These are phyloP conservation scores for Melieria picta DNA, from an alignment of 2,888 invertebrate genomes.

Conservation along the genomic window DNA sequence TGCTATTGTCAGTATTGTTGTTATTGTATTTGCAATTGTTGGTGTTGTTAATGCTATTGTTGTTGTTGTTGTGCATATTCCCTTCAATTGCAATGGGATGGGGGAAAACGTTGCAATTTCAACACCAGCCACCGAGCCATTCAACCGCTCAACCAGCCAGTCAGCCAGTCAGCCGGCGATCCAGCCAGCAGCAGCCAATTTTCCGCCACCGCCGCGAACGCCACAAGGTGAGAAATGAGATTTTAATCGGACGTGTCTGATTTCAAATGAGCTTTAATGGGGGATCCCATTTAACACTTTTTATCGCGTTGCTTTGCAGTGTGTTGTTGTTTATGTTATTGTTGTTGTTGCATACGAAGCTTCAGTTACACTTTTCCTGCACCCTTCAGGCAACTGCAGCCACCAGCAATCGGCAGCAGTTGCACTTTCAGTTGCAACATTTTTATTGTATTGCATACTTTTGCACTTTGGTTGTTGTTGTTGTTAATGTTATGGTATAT, in stretches of 20 bases:
- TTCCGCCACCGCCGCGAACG: constrained; percentile 41
- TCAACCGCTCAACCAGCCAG: constrained; percentile 11
- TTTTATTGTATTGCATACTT: too few relatives aligned
- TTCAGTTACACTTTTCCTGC: too few relatives aligned
- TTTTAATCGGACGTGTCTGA: constrained; percentile 67
- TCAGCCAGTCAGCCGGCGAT: not conserved
- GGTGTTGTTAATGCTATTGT: too few relatives aligned
- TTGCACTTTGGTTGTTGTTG: too few relatives aligned
- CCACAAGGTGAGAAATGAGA: constrained; percentile 66
- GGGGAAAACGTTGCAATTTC: not conserved
- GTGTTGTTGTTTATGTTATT: constrained; percentile 21
- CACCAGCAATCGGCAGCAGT: too few relatives aligned
- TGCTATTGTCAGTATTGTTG: too few relatives aligned
- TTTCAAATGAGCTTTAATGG: constrained; percentile 67
- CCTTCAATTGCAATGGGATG: too few relatives aligned
- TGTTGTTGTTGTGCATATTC: too few relatives aligned
- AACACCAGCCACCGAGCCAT: constrained; percentile 15
- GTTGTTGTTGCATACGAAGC: constrained; percentile 1
- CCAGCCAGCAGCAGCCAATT: constrained; percentile 34
- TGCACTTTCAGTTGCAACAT: too few relatives aligned
- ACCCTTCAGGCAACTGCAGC: too few relatives aligned
- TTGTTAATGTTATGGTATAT: too few relatives aligned
- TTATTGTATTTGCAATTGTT: too few relatives aligned
- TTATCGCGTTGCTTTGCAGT: constrained; percentile 24
- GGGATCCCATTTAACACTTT: constrained; percentile 61